Conservation (phyloP, 2,888 invertebrate genomes). For the Deilephila porcellus region DNA sequence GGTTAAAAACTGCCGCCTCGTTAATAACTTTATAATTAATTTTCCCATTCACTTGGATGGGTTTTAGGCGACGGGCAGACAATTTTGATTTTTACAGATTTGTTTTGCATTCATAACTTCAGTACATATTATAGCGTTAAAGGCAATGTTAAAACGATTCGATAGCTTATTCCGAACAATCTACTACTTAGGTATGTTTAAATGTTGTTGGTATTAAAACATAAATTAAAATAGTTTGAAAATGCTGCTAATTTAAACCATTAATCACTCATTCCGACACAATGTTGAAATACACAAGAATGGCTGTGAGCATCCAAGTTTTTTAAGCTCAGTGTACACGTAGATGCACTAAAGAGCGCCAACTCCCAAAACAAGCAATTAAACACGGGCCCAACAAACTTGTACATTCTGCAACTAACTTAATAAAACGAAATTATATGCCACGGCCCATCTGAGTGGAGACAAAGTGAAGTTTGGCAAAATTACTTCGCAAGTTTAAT, state of each 20-base stretch:
- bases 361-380: constrained; percentile 61
- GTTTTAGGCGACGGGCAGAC: neutral
- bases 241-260: neutral
- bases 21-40: constrained; percentile 52
- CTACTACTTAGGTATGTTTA: too few relatives aligned
- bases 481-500: constrained; percentile 80
- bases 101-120: neutral
- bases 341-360: constrained; percentile 23
- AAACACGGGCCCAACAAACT: constrained; percentile 74
- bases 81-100: neutral
- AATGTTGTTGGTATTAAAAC: too few relatives aligned
- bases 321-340: constrained; percentile 20
- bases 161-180: too few relatives aligned
- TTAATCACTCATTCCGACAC: neutral
- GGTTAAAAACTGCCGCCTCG: constrained; percentile 49
- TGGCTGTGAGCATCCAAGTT: constrained; percentile 12
- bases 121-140: too few relatives aligned
- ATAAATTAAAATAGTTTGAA: too few relatives aligned
- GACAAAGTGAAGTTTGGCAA: constrained; percentile 81
- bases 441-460: constrained; percentile 76
- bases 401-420: constrained; percentile 72
- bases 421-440: constrained; percentile 77
- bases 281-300: neutral
- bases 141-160: too few relatives aligned
- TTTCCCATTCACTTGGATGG: constrained; percentile 27